Base-by-base conservation (phyloP, 2,797 vertebrate genomes). In the Sebastes cheni region DNA sequence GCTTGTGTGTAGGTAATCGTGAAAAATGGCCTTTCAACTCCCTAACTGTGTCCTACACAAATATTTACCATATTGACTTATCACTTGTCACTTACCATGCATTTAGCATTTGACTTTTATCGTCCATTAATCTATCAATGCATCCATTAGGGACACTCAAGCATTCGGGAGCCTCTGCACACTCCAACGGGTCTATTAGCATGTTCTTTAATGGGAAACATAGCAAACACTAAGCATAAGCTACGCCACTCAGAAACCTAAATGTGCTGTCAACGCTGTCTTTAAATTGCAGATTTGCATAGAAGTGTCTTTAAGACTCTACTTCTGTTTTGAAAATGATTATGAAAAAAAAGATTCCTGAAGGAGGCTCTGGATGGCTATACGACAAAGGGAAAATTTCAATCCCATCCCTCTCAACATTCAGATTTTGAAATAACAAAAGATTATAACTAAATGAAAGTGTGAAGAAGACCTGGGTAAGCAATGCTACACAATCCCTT, bases 391-490 rank as follows among this genome's bases (percentile, higher is more conserved):
- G 69, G 77, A 76, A 76, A 69, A 80, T 92, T 91, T 90, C 79
- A 18, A 79, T 83, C 86, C 80, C 84, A 85, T 82, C 85, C 86
- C 64, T 92, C 86, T 93, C 91, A 92, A 91, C 88, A 95, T 93
- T 92, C 92, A 95, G 87, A 95, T 93, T 93, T 91, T 79, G 65
- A 83, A 93, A 93, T 91, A 94, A 94, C 93, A 95, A 94, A 93
- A 91, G 92, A 91, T 94, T 91, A 91, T 90, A 93, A 94, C 92
- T 89, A 93, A 95, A 95, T 93, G 87, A 92, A 93, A 92, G 92
- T 93, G 90, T 93, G 87, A 82, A 88, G 83, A 89, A 72, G 87
- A 93, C 92, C 89, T 79, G 77, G 89, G 88, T 89, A 89, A 93
- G 93, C 91, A 94, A 94, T 93, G 93, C 92, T 72, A 82, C 86